Evolutionary conservation across 2,888 invertebrate genomes (phyloP).

Genomic region (Noctua pronuba): DNA sequence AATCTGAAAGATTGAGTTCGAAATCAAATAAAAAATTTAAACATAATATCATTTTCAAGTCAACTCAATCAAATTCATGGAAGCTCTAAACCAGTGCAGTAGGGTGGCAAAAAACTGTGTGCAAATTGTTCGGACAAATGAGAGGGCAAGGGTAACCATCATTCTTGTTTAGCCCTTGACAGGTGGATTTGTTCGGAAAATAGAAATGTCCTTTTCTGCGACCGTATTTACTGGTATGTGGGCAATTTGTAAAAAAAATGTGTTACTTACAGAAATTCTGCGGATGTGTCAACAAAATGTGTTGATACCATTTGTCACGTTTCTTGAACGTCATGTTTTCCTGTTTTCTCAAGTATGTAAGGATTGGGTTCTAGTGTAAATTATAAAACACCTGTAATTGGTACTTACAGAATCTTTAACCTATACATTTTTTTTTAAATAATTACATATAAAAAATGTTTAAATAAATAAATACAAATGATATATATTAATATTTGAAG

Average conservation of each 20-base stretch:
- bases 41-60: constrained; percentile 39
- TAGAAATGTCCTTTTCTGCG: constrained; percentile 49
- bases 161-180: constrained; percentile 69
- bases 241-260: constrained; percentile 31
- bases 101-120: constrained; percentile 50
- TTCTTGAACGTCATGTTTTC: neutral
- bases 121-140: constrained; percentile 64
- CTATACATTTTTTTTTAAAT: too few species aligned
- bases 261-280: constrained; percentile 4
- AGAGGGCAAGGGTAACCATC: constrained; percentile 64
- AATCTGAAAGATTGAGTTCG: neutral
- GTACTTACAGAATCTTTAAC: too few species aligned
- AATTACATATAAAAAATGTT: too few species aligned
- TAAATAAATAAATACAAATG: too few species aligned
- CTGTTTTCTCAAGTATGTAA: neutral
- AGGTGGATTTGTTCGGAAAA: constrained; percentile 64
- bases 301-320: neutral
- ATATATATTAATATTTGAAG: neutral
- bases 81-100: constrained; percentile 35
- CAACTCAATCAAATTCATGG: constrained; percentile 39
- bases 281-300: constrained; percentile 6
- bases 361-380: neutral
- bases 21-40: neutral
- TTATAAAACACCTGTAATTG: neutral
- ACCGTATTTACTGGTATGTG: constrained; percentile 33